Base-by-base conservation (phyloP, 1,140 invertebrate genomes). In the Trichomalopsis sarcophagae region DNA sequence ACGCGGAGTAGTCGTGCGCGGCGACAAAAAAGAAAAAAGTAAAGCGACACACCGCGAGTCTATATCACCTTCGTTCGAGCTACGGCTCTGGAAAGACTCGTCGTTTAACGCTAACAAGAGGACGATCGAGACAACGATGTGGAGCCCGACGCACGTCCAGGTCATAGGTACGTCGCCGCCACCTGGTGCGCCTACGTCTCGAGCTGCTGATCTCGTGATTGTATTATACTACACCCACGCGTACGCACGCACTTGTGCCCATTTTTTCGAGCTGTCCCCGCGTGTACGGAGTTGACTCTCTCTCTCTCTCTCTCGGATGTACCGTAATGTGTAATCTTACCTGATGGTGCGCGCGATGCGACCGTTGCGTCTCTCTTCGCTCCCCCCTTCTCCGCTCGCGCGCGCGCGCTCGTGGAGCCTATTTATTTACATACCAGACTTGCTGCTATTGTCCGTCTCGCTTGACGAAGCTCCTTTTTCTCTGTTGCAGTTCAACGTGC, bases 131-230 rank as follows among this genome's bases (percentile, higher is more conserved):
- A 33, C 2, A 73, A 11, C 71, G n/a, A 97, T 97, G 96, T 97
- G 96, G 96, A 96, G 96, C 92, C 96, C 96, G 87, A 97, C 96
- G 85, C 96, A 97, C 93, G 96, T 97, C 77, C 96, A 97, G 94
- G 96, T 97, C 86, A 96, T 96, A 92, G 95, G 95, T 96, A 93
- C 89, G 89, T 87, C 21, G 33, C 23, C 40, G 40, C 55, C 55
- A 62, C 21, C 50, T 55, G 50, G 50, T 55, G 14, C 17, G 5
- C 4, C 47, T 62, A 66, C 27, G 36, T 13, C 33, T 36, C 44
- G 11, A 1, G 27, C 27, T 27, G 14, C 36, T n/a, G 5, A 11
- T 33, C 23, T 30, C 9, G 2, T 44, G 1, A 62, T 62, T 21
- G 17, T 62, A 62, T 21, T 62, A 5, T 36, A 27, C 27, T 27